A percentile compares a stretch with the other conserved stretches of the same genome.
These are phyloP conservation scores for Ethmia dodecea DNA, from an alignment of 2,888 invertebrate species.

Conservation along the genomic window DNA sequence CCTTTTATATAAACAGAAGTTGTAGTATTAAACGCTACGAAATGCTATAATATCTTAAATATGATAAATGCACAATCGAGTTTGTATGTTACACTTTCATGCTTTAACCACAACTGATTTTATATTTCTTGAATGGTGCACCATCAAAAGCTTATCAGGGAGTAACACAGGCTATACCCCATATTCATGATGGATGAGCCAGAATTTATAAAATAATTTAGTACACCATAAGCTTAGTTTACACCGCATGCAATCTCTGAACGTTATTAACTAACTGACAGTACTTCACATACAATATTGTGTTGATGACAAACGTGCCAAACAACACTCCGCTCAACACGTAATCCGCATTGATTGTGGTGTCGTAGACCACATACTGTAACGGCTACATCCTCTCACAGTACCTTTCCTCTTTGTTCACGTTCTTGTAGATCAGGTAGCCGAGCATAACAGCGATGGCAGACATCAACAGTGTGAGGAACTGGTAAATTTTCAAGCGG, in stretches of 20 bases:
- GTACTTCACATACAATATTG: slow-evolving; percentile 34
- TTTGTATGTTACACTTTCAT: no score
- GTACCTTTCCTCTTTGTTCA: slow-evolving; percentile 39
- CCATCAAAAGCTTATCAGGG: no score
- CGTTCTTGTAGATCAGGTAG: slow-evolving; percentile 46
- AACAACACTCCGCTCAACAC: slow-evolving; percentile 28
- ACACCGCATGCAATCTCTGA: slow-evolving; percentile 25
- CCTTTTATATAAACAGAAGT: no score
- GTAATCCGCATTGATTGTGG: slow-evolving; percentile 38
- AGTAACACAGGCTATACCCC: no score
- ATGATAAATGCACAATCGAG: no score
- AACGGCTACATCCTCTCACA: slow-evolving; percentile 60
- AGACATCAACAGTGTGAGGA: slow-evolving; percentile 47
- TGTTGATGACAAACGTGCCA: slow-evolving; percentile 31
- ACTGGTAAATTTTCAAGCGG: slow-evolving; percentile 48
- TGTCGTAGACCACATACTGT: slow-evolving; percentile 42
- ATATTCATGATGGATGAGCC: no score
- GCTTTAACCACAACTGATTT: no score
- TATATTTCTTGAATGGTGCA: no score
- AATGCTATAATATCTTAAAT: no score
- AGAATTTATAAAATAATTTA: no score
- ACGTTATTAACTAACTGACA: slow-evolving; percentile 35
- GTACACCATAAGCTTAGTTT: slow-evolving; percentile 1
- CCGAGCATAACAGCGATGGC: slow-evolving; percentile 44
- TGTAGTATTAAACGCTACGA: no score